Evolutionary conservation across 2,888 invertebrate genomes (phyloP).

Genomic region (Dynastes tityus): DNA sequence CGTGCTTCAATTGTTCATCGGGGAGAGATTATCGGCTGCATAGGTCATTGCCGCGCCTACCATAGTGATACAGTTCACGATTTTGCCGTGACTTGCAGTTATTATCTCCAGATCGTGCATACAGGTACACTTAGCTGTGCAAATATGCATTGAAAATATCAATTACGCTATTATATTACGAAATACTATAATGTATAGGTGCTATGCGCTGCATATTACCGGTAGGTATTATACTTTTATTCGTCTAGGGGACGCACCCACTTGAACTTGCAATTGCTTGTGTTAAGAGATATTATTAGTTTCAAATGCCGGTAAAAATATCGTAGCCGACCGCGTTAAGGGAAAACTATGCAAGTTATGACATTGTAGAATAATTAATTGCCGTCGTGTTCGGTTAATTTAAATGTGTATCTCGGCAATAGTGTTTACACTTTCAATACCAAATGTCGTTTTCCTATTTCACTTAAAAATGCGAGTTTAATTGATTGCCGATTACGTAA

Average conservation of each 20-base stretch:
- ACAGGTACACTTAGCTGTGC: not conserved
- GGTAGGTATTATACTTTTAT: slow-evolving; percentile 11
- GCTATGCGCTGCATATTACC: not conserved
- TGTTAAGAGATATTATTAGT: not conserved
- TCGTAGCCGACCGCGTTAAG: not conserved
- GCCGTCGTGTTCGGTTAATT: not conserved
- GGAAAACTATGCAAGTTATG: not conserved
- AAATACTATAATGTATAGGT: not conserved
- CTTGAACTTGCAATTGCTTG: slow-evolving; percentile 1
- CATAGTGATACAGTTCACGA: not conserved
- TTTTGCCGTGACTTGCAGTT: not conserved
- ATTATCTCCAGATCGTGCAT: slow-evolving; percentile 1
- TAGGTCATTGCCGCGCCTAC: not conserved
- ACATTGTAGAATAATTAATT: slow-evolving; percentile 7
- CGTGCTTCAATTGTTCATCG: too few relatives aligned
- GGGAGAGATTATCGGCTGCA: too few relatives aligned
- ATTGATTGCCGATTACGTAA: too few relatives aligned
- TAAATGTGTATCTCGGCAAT: not conserved
- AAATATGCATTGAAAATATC: slow-evolving; percentile 1
- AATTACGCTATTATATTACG: not conserved
- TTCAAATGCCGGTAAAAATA: slow-evolving; percentile 1
- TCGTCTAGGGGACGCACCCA: not conserved
- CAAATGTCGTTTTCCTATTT: too few relatives aligned
- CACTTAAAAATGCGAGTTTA: too few relatives aligned
- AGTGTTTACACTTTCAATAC: too few relatives aligned